phyloP scores from a whole-genome alignment of 37 sponge, comb jelly and placozoan genomes.

The Theonella swinhoei region DNA sequence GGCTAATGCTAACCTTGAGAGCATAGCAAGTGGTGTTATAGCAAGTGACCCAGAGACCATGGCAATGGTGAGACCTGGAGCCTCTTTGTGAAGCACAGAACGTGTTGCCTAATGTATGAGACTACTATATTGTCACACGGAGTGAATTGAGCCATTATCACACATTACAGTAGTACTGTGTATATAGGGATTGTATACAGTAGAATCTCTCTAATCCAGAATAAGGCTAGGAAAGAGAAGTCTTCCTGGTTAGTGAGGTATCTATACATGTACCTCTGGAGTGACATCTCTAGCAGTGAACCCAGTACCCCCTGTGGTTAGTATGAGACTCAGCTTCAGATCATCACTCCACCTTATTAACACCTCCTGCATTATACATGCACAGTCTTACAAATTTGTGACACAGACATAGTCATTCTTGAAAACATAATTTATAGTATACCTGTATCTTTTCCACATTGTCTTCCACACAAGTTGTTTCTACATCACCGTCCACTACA shows the following conservation, averaged over 20 bases:
- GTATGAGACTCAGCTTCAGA: conserved; percentile 62
- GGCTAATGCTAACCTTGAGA: conserved; percentile 85
- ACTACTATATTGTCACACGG: no score
- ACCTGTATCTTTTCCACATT: conserved; percentile 59
- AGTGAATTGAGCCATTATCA: no score
- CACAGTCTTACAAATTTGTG: not conserved
- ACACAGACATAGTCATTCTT: not conserved
- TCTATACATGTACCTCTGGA: conserved; percentile 66
- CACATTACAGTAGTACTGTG: no score
- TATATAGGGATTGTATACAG: no score
- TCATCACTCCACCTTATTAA: conserved; percentile 71
- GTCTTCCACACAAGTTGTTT: conserved; percentile 62
- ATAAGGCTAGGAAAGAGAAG: not conserved
- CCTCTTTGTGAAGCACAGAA: conserved; percentile 82
- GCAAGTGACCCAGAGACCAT: conserved; percentile 83
- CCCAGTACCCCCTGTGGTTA: conserved; percentile 98
- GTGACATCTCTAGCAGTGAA: conserved; percentile 95
- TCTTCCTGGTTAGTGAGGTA: not conserved
- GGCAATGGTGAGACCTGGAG: conserved; percentile 81
- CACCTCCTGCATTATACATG: conserved; percentile 39
- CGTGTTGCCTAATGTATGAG: conserved; percentile 74
- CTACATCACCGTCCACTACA: not conserved
- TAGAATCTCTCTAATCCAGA: no score
- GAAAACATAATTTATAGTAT: not conserved
- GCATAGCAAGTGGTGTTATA: conserved; percentile 94